Evolutionary conservation across 1,140 invertebrate species (phyloP), one percentile per base, ranked within the genome.

Genomic region (Hesperophylax magnus): DNA sequence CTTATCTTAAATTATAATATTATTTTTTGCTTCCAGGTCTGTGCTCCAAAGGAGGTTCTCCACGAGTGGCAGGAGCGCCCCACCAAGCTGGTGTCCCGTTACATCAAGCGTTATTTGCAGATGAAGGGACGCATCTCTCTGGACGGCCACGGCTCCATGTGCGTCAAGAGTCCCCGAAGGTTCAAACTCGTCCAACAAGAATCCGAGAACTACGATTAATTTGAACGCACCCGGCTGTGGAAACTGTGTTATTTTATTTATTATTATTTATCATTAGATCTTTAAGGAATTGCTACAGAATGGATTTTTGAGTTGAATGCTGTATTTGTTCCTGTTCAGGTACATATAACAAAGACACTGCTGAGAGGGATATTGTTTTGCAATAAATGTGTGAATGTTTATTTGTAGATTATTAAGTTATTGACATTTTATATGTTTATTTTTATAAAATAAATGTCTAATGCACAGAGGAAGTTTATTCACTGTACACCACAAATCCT

Each of bases 41-140:
- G 94, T 79, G 93, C 96, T 34, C 94, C 96, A 1, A 97, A 99
- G 86, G 95, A 97, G 86, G 94, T 96, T 0, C 87, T 99, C 85
- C 93, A 98, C 81, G 96, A 98, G 86, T 99, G 96, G 95, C 97
- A 99, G 87, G 91, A 94, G 76, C 92, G 98, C 84, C 98, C 98
- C 0, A 97, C 98, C 86, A 93, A 93, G 84, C 90, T 99, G 22
- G 94, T 98, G 0, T 93, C 95, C 3, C 92, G 95, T 53, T 98
- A 97, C 86, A 99, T 99, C 93, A 95, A 87, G 93, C 93, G 87
- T 93, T 96, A 87, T 90, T 97, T 82, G 91, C 94, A 87, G 92
- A 94, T 86, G 93, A 95, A 89, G 93, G 95, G 81, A 86, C 93
- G 86, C 0, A 87, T 93, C 80, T 93, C 93, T 0, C 88, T 95